Evolutionary conservation across 2,797 vertebrate genomes (phyloP), one percentile per base, ranked within the genome.

Genomic region (Sphenodon punctatus): DNA sequence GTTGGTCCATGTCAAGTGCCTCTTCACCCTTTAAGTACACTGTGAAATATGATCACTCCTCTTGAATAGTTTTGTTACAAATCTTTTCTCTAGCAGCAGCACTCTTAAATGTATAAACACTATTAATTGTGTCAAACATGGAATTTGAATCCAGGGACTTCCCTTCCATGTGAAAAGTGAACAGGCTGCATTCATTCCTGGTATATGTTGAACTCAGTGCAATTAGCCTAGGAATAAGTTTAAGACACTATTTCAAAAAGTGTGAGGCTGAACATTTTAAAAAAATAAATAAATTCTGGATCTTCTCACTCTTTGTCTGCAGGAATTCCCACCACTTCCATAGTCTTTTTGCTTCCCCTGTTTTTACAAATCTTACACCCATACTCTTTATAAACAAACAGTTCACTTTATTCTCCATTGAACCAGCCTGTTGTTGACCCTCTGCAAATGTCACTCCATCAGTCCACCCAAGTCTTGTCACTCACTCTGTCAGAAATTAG

Each of bases 1-100:
- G 84, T 61, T 84, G 84, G 79, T 78, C 84, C 75, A 86, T 90
- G 92, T 94, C 90, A 94, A 93, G 93, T 90, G 74, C 87, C 93
- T 93, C 92, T 94, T 94, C 91, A 94, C 89, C 89, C 71, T 89
- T 45, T 88, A 92, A 93, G 90, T 88, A 83, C 88, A 65, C 76
- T 83, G 48, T 90, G 92, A 93, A 94, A 91, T 78, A 84, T 22
- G 89, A 92, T 92, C 89, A 77, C 84, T 90, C 85, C 55, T 88
- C 82, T 84, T 88, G 75, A 91, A 90, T 83, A 80, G 1, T 2
- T 70, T 91, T 84, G 0, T 64, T 25, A n/a, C 38, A 39, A n/a
- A 66, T 51, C 59, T 16, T 8, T 0, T 93, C 78, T n/a, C 67
- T 86, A 91, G 80, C 55, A 91, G 80, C 67, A 88, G 89, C 90